phyloP scores from a whole-genome alignment of 2,888 invertebrate genomes.

The Ophion ellenae region DNA sequence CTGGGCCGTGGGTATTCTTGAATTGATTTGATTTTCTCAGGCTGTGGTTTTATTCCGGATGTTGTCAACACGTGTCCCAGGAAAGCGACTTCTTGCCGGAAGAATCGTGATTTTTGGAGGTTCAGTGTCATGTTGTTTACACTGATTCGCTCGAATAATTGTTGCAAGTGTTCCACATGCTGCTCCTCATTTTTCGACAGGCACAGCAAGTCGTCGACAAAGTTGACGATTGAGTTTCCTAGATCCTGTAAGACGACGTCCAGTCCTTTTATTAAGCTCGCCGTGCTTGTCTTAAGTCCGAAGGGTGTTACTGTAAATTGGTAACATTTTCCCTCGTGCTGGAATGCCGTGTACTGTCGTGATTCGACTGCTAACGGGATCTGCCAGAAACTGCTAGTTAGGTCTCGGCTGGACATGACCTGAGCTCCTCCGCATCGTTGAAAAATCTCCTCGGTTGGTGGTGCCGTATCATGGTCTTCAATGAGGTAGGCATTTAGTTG shows the following conservation, averaged over 20 bases:
- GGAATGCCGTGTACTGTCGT: not conserved
- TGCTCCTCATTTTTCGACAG: not conserved
- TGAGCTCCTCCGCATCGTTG: not conserved
- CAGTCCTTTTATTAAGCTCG: too few relatives aligned
- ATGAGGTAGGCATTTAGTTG: too few relatives aligned
- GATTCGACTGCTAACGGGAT: too few relatives aligned
- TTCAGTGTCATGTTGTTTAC: slow-evolving; percentile 67
- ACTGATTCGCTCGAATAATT: slow-evolving; percentile 53
- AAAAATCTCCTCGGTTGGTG: not conserved
- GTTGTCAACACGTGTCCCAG: slow-evolving; percentile 68
- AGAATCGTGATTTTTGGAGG: slow-evolving; percentile 68
- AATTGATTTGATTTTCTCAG: slow-evolving; percentile 57
- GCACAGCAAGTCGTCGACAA: slow-evolving; percentile 52
- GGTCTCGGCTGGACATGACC: not conserved
- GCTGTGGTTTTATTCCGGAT: slow-evolving; percentile 67
- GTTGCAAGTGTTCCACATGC: slow-evolving; percentile 54
- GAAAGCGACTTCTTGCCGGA: slow-evolving; percentile 67
- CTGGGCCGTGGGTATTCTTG: not conserved
- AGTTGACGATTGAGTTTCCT: slow-evolving; percentile 27
- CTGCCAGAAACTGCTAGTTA: too few relatives aligned
- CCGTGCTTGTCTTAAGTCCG: not conserved
- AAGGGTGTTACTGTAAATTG: slow-evolving; percentile 17
- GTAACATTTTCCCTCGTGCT: not conserved
- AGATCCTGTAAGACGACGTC: not conserved
- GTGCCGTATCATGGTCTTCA: too few relatives aligned